Percentiles rank a stretch among this genome's conserved stretches.
These are phyloP conservation scores for Cancer borealis DNA, from an alignment of 2,888 invertebrate genomes.

Conservation along the genomic window DNA sequence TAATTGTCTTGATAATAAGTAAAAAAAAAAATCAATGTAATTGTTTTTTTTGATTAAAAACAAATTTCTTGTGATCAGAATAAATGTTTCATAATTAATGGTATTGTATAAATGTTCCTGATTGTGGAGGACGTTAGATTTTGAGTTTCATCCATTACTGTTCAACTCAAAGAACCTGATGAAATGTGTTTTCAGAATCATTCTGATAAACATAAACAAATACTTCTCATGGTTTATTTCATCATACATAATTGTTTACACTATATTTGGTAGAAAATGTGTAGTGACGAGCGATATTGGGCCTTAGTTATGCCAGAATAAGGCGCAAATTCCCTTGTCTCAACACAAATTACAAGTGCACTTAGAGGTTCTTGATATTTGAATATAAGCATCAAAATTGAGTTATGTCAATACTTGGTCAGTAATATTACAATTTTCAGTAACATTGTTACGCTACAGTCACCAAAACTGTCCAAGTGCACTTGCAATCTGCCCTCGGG, in stretches of 20 bases:
- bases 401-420: conserved; percentile 30
- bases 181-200: not conserved
- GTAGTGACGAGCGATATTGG: conserved; percentile 71
- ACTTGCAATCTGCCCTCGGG: conserved; percentile 75
- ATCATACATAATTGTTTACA: conserved; percentile 76
- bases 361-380: conserved; percentile 60
- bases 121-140: not conserved
- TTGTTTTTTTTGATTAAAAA: not conserved
- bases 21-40: not conserved
- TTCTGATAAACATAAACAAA: not conserved
- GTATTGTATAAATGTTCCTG: not conserved
- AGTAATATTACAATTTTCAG: conserved; percentile 25
- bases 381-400: not conserved
- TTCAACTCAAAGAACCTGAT: not conserved
- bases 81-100: not conserved
- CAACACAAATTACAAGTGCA: conserved; percentile 72
- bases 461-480: conserved; percentile 66
- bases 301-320: conserved; percentile 57
- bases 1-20: not conserved
- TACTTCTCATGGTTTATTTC: conserved; percentile 74
- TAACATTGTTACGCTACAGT: conserved; percentile 38
- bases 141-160: no score
- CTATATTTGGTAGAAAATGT: conserved; percentile 77
- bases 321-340: conserved; percentile 73
- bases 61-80: not conserved